Percentiles rank a stretch among this genome's conserved stretches.
These are phyloP conservation scores for Mythimna lalbum DNA, from an alignment of 2,888 invertebrate genomes.

Conservation along the genomic window DNA sequence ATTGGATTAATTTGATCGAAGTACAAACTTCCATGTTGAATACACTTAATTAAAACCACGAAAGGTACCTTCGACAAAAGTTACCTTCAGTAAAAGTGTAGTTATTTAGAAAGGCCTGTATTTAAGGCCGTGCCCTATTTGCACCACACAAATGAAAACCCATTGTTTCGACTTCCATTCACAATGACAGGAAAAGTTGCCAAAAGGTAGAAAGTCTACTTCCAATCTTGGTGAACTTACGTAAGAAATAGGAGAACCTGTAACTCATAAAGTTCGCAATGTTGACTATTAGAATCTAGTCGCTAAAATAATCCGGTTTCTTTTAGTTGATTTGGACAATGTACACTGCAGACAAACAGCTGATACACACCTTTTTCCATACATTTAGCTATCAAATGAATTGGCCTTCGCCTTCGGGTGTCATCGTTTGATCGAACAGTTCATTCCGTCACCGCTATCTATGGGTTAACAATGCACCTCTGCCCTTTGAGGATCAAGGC, in stretches of 20 bases:
- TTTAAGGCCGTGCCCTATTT: conserved; percentile 41
- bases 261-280: conserved; percentile 6
- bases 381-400: conserved; percentile 9
- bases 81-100: conserved; percentile 13
- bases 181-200: conserved; percentile 59
- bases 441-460: conserved; percentile 35
- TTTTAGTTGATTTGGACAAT: conserved; percentile 32
- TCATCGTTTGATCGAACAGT: conserved; percentile 38
- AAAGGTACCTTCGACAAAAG: not conserved
- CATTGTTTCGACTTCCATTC: conserved; percentile 51
- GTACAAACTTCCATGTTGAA: not conserved
- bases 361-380: conserved; percentile 17
- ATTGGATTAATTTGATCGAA: conserved; percentile 6
- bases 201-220: conserved; percentile 51
- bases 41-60: not conserved
- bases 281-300: conserved; percentile 13
- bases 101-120: conserved; percentile 22
- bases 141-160: conserved; percentile 39
- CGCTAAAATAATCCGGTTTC: conserved; percentile 21
- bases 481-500: conserved; percentile 53
- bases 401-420: conserved; percentile 39
- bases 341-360: conserved; percentile 24
- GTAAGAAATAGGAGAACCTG: conserved; percentile 19
- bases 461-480: conserved; percentile 39
- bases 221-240: conserved; percentile 23